Evolutionary conservation across 2,113 vertebrate species (phyloP).

Genomic region (Vulpes vulpes): DNA sequence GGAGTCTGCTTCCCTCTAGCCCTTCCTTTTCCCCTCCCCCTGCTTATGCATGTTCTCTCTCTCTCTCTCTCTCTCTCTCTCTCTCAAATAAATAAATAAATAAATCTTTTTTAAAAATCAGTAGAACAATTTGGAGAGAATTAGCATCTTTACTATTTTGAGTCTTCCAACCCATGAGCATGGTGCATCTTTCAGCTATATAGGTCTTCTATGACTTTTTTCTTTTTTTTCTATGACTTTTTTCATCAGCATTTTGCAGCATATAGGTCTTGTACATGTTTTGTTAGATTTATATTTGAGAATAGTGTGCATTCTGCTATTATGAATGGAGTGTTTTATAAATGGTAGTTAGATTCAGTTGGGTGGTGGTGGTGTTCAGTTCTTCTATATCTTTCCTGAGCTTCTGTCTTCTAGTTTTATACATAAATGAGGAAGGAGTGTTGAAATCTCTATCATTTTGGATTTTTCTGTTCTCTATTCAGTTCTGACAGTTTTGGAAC

Average conservation of each 20-base stretch:
- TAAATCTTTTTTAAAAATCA: not conserved
- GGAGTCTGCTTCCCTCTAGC: too few relatives aligned
- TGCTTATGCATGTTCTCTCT: too few relatives aligned
- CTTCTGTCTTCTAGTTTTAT: not conserved
- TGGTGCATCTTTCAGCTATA: not conserved
- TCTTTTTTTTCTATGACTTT: not conserved
- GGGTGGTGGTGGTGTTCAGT: not conserved
- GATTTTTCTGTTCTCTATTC: not conserved
- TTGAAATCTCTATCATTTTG: not conserved
- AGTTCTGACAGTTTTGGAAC: not conserved
- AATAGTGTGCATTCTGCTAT: not conserved
- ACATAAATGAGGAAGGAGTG: not conserved
- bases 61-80: too few relatives aligned
- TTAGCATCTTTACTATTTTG: not conserved
- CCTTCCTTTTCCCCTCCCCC: too few relatives aligned
- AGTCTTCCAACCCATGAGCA: constrained; percentile 27
- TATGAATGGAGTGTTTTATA: not conserved
- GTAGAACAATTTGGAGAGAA: not conserved
- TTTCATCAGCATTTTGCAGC: not conserved
- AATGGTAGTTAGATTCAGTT: not conserved
- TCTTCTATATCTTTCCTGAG: not conserved
- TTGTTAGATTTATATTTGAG: constrained; percentile 18
- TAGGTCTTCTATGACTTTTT: not conserved
- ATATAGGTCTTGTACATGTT: not conserved
- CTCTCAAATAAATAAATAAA: too few relatives aligned